Evolutionary conservation across 2,113 vertebrate species (phyloP).

Genomic region (Lasiurus cinereus): DNA sequence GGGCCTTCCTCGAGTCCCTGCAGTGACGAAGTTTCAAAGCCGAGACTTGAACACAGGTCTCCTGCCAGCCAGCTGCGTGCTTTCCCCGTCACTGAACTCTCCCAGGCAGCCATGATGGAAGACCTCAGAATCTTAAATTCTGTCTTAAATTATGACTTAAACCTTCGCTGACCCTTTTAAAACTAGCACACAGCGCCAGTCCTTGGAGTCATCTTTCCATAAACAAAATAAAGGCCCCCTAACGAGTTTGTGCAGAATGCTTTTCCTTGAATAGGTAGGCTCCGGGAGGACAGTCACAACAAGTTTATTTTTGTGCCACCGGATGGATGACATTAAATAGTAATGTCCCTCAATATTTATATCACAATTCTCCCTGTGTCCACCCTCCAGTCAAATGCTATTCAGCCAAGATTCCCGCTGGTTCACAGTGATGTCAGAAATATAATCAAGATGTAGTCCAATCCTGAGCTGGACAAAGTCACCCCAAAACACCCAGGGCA

Average conservation of each 20-base stretch:
- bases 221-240: slow-evolving; percentile 46
- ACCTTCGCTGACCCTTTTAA: slow-evolving; percentile 8
- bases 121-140: slow-evolving; percentile 14
- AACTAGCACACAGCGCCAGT: neutral
- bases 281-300: neutral
- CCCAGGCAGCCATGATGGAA: neutral
- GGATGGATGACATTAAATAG: slow-evolving; percentile 48
- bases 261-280: neutral
- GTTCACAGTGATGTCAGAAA: slow-evolving; percentile 24
- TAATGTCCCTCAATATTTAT: slow-evolving; percentile 47
- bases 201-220: slow-evolving; percentile 53
- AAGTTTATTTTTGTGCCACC: neutral
- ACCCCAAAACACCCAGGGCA: neutral
- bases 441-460: slow-evolving; percentile 10
- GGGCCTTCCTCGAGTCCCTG: neutral
- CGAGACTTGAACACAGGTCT: neutral
- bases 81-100: neutral
- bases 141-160: slow-evolving; percentile 57
- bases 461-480: neutral
- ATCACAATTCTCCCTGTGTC: slow-evolving; percentile 33
- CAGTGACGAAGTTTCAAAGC: neutral
- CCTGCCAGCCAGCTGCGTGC: neutral
- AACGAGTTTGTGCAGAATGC: neutral
- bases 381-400: neutral
- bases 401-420: slow-evolving; percentile 10